Evolutionary conservation across 2,113 vertebrate genomes (phyloP), one percentile per base, ranked within the genome.

Genomic region (Rhinoderma darwinii): DNA sequence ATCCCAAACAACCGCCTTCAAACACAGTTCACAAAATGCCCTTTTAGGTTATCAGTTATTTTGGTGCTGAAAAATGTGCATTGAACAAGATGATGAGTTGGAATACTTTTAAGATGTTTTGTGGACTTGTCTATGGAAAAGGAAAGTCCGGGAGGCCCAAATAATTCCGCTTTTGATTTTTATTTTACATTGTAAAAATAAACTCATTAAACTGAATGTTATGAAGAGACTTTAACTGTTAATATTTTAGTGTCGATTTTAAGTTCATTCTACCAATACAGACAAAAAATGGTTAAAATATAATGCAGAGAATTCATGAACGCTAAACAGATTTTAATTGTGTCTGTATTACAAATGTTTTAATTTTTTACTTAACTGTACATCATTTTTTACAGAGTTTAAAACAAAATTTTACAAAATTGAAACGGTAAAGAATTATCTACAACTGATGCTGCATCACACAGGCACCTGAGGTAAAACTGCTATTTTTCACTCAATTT

Each of bases 1-100:
- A 95, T 92, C 91, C 90, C 91, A 94, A 90, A 94, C 96, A 92
- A 93, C 91, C 90, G 92, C 89, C 91, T 93, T 95, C 94, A 92
- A 91, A 91, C 92, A 93, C 94, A 92, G 91, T 93, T 92, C 92
- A 92, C 89, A 92, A 92, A 91, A 91, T 86, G 86, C 87, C 90
- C 89, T 92, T 91, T 88, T 88, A 93, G 91, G 89, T 92, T 94
- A 93, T 92, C 92, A 92, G 92, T 88, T 90, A 90, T 91, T 92
- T 90, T 90, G 90, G 88, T 92, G 89, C 89, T 81, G 66, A 87
- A 87, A 82, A 70, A 59, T 74, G 85, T 82, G 15, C 18, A 47
- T 12, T 70, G 14, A 81, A 59, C 9, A 72, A 87, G 66, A 73
- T 61, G 77, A 79, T 68, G 25, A 47, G 41, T 50, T 70, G 32